phyloP scores from a whole-genome alignment of 2,113 vertebrate genomes.

The Xyrauchen texanus region DNA sequence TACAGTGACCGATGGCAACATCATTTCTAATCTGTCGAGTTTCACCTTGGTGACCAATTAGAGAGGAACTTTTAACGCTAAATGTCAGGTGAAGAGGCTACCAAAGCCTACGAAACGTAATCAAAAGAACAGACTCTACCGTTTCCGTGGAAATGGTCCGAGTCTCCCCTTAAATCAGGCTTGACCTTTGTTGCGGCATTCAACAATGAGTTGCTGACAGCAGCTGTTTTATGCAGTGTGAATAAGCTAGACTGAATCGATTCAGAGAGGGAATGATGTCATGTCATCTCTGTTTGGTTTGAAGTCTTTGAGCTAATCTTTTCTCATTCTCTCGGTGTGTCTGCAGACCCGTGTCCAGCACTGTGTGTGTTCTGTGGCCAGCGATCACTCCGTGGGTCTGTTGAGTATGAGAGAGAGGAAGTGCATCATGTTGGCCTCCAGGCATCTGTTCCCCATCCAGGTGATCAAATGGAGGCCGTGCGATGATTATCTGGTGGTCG shows the following conservation, averaged over 20 bases:
- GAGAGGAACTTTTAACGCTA: background rate
- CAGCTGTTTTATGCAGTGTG: background rate
- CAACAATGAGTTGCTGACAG: background rate
- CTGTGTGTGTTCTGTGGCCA: constrained; percentile 93
- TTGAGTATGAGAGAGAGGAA: constrained; percentile 93
- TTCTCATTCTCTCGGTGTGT: background rate
- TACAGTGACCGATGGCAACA: background rate
- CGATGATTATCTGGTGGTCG: constrained; percentile 94
- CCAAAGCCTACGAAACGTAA: background rate
- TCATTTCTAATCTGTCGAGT: background rate
- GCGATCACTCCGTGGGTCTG: constrained; percentile 94
- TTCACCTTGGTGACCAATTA: constrained; percentile 32
- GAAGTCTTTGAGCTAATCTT: background rate
- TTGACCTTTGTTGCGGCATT: constrained; percentile 31
- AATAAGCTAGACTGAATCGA: constrained; percentile 25
- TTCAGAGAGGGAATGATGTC: background rate
- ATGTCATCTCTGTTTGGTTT: background rate
- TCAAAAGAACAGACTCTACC: background rate
- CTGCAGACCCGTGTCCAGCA: constrained; percentile 89
- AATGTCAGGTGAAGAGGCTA: constrained; percentile 23
- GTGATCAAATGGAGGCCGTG: constrained; percentile 96
- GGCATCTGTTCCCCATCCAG: constrained; percentile 96
- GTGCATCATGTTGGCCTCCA: constrained; percentile 96
- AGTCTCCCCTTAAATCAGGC: constrained; percentile 18
- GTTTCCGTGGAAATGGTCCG: background rate